These are phyloP conservation scores for Halcyon malimbica DNA, from an alignment of 2,113 vertebrate species.

Conservation along the genomic window DNA sequence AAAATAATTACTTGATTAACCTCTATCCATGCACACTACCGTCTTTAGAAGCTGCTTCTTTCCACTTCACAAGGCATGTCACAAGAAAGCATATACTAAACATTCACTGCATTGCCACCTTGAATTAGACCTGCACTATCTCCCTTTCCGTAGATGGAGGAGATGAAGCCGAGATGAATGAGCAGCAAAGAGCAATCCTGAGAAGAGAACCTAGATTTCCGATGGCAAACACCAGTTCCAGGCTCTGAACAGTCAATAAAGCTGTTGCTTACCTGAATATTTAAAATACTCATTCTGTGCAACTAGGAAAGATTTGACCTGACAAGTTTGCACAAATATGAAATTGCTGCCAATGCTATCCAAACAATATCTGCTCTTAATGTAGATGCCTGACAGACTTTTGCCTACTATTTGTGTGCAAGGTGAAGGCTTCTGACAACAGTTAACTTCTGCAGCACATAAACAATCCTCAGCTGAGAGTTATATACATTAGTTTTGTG, in stretches of 20 bases:
- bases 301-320: background rate
- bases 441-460: background rate
- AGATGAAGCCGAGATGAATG: background rate
- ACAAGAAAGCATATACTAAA: background rate
- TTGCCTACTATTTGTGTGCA: background rate
- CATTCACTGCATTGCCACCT: background rate
- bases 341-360: background rate
- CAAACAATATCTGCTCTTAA: conserved; percentile 4
- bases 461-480: conserved; percentile 18
- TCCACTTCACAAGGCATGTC: background rate
- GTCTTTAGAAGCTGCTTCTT: background rate
- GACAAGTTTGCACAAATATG: background rate
- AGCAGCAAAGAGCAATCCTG: background rate
- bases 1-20: background rate
- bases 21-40: background rate
- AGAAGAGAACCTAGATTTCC: background rate
- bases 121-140: background rate
- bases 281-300: background rate
- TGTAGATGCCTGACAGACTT: conserved; percentile 8
- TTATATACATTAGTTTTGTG: background rate
- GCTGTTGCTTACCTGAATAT: background rate
- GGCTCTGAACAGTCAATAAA: background rate
- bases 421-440: conserved; percentile 49
- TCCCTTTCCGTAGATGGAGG: background rate
- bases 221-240: background rate